Base-by-base conservation (phyloP, 2,888 invertebrate species). In the Hetaerina titia region DNA sequence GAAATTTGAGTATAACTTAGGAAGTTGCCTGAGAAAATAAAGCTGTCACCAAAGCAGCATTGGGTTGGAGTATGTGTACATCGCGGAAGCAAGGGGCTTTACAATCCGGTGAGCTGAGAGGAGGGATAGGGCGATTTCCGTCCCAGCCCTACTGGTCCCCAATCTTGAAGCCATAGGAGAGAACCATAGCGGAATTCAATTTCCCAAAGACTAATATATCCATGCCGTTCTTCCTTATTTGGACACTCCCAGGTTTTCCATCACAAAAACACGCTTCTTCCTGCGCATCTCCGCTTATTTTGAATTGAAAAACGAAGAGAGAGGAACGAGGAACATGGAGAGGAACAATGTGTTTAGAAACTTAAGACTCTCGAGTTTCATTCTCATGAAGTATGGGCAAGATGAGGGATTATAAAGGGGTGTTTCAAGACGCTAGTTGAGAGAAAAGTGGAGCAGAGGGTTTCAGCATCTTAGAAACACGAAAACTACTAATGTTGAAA, bases 181-280 rank as follows among this genome's bases (percentile, higher is more conserved):
- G 92, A 45, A 22, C 56, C 57, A 69, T 81, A 81, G 81, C 25
- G 81, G 92, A 92, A 92, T 92, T 69, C 92, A 56, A 92, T 92
- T 92, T 64, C 74, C 92, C 45, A 69, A 92, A 56, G 69, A n/a
- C 92, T 92, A 69, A 56, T n/a, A 69, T 92, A 63, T 69, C 92
- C 45, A 69, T 69, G 69, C 64, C 92, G 56, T 56, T n/a, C 74
- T 11, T 74, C 22, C 92, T 56, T 69, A 92, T 92, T 92, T 69
- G 92, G 92, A 69, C n/a, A 57, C 92, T 64, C 56, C 92, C 81
- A 81, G 81, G 25, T 31, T 81, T 81, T 31, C 81, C 81, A 81
- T 69, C 69, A 69, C 69, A 69, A 69, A 69, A 81, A 81, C 25
- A 81, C 25, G 15, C 81, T 11, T 81, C 81, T 13, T 81, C 81